Evolutionary conservation across 2,797 vertebrate species (phyloP).

Genomic region (Chaetophractus vellerosus): DNA sequence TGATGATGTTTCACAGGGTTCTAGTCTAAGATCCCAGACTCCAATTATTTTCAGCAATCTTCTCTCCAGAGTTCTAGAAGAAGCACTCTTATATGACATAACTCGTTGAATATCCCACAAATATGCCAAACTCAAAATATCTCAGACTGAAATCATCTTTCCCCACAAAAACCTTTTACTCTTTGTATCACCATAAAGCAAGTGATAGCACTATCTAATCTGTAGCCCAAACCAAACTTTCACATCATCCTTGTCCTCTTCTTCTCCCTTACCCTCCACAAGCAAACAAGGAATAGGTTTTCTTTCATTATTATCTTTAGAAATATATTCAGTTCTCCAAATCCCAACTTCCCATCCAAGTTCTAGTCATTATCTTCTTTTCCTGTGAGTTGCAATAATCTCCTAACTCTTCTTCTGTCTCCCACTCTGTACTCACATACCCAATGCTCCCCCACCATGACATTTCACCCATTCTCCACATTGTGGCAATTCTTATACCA

Average conservation of each 20-base stretch:
- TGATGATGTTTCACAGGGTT: background rate
- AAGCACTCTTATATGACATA: background rate
- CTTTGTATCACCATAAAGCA: background rate
- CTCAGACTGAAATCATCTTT: background rate
- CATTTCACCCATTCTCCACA: background rate
- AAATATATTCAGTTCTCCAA: background rate
- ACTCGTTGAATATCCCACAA: background rate
- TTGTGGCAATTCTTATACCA: too few species aligned
- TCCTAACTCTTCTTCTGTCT: background rate
- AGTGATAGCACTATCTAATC: background rate
- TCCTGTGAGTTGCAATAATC: background rate
- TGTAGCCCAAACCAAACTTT: background rate
- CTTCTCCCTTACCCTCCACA: background rate
- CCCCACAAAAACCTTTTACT: background rate
- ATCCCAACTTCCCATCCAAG: background rate
- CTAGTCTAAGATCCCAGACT: background rate
- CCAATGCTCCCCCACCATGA: rapidly evolving
- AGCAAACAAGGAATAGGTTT: background rate
- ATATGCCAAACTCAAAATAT: background rate
- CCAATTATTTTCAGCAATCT: background rate
- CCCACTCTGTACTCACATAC: too few species aligned
- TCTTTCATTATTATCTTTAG: background rate
- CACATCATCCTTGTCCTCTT: background rate
- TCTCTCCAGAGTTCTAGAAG: background rate
- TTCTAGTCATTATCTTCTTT: background rate